phyloP scores from a whole-genome alignment of 2,113 vertebrate genomes.

The Vireo altiloquus region DNA sequence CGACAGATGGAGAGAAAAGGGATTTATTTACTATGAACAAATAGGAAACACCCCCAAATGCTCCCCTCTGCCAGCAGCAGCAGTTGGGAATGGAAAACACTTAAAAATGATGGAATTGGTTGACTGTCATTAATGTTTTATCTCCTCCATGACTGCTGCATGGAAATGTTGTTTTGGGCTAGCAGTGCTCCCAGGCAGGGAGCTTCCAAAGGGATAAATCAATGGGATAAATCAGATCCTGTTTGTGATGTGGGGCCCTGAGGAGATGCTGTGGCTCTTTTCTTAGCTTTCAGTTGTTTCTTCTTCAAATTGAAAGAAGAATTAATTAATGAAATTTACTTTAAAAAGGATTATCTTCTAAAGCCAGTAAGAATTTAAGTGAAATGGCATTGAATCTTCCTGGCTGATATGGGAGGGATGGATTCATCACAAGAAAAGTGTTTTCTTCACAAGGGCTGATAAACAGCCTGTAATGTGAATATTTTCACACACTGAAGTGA shows the following conservation, averaged over 20 bases:
- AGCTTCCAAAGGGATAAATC: background rate
- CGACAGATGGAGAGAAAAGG: conserved; percentile 21
- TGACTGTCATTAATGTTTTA: conserved; percentile 19
- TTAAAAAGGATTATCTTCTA: background rate
- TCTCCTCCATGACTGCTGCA: background rate
- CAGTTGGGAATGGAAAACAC: conserved; percentile 19
- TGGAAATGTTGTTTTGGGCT: background rate
- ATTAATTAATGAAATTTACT: background rate
- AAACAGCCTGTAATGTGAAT: background rate
- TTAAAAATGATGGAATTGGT: conserved; percentile 15
- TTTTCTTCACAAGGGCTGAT: background rate
- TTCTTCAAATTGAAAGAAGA: background rate
- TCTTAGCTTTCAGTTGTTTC: background rate
- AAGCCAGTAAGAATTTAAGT: background rate
- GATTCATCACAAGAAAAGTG: background rate
- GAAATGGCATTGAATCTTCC: background rate
- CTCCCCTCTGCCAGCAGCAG: conserved; percentile 35
- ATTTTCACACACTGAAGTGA: background rate
- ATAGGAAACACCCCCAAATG: conserved; percentile 15
- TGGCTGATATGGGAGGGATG: background rate
- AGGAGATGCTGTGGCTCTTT: background rate
- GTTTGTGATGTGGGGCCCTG: background rate
- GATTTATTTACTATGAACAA: conserved; percentile 23
- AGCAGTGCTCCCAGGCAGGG: background rate
- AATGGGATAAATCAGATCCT: background rate